phyloP scores from a whole-genome alignment of 2,888 invertebrate species.

The Apodemia zela region DNA sequence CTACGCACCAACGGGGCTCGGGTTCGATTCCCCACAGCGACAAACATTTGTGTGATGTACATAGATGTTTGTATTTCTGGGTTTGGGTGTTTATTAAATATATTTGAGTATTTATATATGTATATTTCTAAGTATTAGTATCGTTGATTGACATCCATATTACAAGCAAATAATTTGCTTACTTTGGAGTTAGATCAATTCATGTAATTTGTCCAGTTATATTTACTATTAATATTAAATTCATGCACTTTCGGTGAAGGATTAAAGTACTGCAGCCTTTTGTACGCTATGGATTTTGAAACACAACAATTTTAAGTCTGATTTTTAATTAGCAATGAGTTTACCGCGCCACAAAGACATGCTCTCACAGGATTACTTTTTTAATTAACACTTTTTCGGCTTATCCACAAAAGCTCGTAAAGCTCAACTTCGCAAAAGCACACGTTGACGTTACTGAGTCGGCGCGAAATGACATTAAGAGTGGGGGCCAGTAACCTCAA shows the following conservation, averaged over 20 bases:
- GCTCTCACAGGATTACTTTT: conserved; percentile 16
- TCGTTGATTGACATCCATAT: too few species aligned
- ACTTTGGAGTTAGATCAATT: too few species aligned
- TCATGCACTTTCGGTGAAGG: neutral
- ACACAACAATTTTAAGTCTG: neutral
- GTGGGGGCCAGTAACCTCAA: conserved; percentile 72
- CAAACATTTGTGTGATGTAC: too few species aligned
- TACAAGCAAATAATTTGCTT: too few species aligned
- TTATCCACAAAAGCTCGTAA: conserved; percentile 40
- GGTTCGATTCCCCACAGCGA: too few species aligned
- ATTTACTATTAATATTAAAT: too few species aligned
- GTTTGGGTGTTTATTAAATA: too few species aligned
- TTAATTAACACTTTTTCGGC: conserved; percentile 25
- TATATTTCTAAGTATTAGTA: too few species aligned
- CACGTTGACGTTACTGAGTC: conserved; percentile 60
- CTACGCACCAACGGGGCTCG: too few species aligned
- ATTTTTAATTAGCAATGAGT: conserved; percentile 13
- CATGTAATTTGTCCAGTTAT: too few species aligned
- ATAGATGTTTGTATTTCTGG: too few species aligned
- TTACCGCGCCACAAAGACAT: conserved; percentile 14
- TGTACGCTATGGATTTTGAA: neutral
- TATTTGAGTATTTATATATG: too few species aligned
- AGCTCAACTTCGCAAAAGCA: conserved; percentile 54
- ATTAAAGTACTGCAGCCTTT: neutral
- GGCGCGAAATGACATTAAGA: conserved; percentile 71